Evolutionary conservation across 2,113 vertebrate species (phyloP).

Genomic region (Camarhynchus parvulus): DNA sequence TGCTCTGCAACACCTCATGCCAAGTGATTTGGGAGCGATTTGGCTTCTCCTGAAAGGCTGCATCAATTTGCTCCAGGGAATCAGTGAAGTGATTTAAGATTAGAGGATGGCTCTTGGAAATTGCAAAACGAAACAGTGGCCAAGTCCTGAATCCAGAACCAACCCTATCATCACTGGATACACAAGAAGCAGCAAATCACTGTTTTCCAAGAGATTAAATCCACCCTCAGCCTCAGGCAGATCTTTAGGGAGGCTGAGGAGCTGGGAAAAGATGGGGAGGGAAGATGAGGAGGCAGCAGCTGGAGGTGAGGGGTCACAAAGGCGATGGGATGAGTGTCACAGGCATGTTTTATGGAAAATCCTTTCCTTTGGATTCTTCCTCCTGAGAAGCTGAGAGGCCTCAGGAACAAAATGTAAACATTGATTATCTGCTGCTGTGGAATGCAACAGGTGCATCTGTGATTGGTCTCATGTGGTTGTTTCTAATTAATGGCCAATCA

Average conservation of each 20-base stretch:
- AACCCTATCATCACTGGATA: not conserved
- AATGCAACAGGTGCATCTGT: no score
- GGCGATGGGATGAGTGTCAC: not conserved
- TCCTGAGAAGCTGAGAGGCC: no score
- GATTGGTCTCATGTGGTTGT: no score
- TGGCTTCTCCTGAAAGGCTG: not conserved
- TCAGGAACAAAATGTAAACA: no score
- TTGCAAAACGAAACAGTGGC: not conserved
- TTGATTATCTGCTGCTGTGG: no score
- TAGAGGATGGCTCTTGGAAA: not conserved
- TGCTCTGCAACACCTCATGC: not conserved
- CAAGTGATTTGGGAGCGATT: not conserved
- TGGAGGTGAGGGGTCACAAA: not conserved
- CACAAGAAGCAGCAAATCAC: not conserved
- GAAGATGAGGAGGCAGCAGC: not conserved
- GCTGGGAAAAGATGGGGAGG: not conserved
- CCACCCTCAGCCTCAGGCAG: not conserved
- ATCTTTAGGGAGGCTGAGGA: not conserved
- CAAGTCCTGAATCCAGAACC: not conserved
- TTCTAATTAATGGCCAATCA: no score
- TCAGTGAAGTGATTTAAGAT: not conserved
- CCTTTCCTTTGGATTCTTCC: no score
- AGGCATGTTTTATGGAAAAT: no score
- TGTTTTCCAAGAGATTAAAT: not conserved
- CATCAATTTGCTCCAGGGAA: not conserved